Percentiles rank a stretch among this genome's conserved stretches.
Evolutionary conservation across 2,113 vertebrate species (phyloP).

Genomic region (Tragelaphus strepsiceros): DNA sequence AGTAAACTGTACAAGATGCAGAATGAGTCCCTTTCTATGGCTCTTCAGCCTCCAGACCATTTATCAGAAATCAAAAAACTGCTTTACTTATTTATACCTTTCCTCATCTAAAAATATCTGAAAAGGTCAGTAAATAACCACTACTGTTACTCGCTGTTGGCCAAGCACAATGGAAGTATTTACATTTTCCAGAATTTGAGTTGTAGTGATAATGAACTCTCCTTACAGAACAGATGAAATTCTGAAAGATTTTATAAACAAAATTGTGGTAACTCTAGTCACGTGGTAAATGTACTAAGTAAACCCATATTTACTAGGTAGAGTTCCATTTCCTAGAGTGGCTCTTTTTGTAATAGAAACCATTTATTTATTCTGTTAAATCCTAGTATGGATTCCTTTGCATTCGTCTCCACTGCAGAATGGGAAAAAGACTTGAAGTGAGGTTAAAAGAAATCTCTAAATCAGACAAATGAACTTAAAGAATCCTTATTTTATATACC

Average conservation of each 20-base stretch:
- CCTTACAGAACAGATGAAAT: not conserved
- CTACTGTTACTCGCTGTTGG: not conserved
- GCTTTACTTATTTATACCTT: conserved; percentile 52
- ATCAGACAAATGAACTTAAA: not conserved
- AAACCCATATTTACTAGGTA: not conserved
- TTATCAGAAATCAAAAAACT: conserved; percentile 45
- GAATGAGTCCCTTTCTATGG: not conserved
- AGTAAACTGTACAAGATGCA: not conserved
- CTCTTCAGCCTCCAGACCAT: not conserved
- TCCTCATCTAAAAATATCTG: conserved; percentile 16
- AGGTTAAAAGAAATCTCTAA: conserved; percentile 11
- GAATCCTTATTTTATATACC: not conserved
- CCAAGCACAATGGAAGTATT: conserved; percentile 15
- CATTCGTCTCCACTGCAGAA: not conserved
- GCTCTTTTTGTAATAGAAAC: not conserved
- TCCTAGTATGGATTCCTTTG: not conserved
- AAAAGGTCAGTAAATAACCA: conserved; percentile 48
- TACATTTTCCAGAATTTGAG: not conserved
- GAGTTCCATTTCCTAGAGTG: not conserved
- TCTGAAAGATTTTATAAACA: conserved; percentile 39
- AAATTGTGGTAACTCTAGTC: conserved; percentile 24
- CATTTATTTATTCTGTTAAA: not conserved
- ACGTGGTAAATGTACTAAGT: not conserved
- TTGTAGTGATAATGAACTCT: not conserved
- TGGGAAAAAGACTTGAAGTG: not conserved